These are phyloP conservation scores for Antennarius maculatus DNA, from an alignment of 2,797 vertebrate species.

Conservation along the genomic window DNA sequence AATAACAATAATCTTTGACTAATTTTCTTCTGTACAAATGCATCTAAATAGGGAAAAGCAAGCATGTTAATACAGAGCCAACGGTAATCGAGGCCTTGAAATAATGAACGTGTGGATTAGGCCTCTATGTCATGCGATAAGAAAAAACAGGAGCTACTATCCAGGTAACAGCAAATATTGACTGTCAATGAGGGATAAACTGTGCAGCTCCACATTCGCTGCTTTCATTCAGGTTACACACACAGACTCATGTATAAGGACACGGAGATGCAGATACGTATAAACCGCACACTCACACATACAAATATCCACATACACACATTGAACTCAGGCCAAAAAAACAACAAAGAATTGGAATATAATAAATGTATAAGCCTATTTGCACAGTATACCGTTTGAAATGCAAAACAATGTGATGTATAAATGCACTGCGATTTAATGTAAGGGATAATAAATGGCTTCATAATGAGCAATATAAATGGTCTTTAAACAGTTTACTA, in stretches of 20 bases:
- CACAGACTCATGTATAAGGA: conserved; percentile 1
- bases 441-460: conserved; percentile 76
- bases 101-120: conserved; percentile 81
- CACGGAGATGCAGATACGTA: conserved; percentile 15
- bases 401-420: conserved; percentile 68
- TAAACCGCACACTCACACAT: background rate
- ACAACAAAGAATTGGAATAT: conserved; percentile 43
- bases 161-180: conserved; percentile 66
- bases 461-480: conserved; percentile 77
- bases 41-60: conserved; percentile 72
- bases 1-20: conserved; percentile 83
- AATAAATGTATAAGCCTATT: conserved; percentile 61
- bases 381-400: conserved; percentile 49
- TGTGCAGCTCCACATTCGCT: conserved; percentile 50
- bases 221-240: conserved; percentile 20
- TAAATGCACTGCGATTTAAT: conserved; percentile 69
- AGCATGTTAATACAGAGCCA: conserved; percentile 69
- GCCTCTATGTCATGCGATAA: conserved; percentile 73
- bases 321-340: conserved; percentile 11
- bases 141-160: conserved; percentile 68
- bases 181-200: conserved; percentile 73
- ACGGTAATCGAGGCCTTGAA: conserved; percentile 75
- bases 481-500: conserved; percentile 77
- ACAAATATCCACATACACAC: conserved; percentile 2
- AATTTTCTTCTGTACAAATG: conserved; percentile 75